Conservation (phyloP, 2,797 vertebrate species). For the Cynopterus sphinx region DNA sequence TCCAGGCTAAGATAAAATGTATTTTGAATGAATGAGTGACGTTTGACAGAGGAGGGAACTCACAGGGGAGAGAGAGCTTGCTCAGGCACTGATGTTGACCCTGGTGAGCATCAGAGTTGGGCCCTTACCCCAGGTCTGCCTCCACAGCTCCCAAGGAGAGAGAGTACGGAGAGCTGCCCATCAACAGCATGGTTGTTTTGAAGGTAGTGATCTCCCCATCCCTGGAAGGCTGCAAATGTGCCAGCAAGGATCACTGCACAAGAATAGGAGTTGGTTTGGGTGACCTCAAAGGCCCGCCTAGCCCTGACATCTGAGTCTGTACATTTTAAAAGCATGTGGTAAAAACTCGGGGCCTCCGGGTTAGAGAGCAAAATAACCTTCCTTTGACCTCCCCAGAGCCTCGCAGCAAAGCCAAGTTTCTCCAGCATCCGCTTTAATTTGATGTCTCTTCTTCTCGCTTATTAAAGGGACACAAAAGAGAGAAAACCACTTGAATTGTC, state of each 20-base stretch:
- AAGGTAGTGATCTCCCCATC: neutral
- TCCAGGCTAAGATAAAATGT: neutral
- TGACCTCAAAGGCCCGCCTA: slow-evolving; percentile 57
- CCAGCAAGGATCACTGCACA: neutral
- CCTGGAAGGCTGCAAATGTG: neutral
- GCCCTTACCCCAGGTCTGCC: neutral
- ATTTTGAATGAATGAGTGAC: neutral
- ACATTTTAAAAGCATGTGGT: slow-evolving; percentile 61
- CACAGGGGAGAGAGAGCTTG: neutral
- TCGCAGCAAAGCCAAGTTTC: slow-evolving; percentile 50
- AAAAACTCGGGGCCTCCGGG: slow-evolving; percentile 49
- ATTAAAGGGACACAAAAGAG: slow-evolving; percentile 79
- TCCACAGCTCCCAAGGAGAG: neutral
- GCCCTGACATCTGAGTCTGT: slow-evolving; percentile 51
- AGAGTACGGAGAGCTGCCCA: neutral
- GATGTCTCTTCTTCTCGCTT: slow-evolving; percentile 72
- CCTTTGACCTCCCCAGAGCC: slow-evolving; percentile 66
- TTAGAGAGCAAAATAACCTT: slow-evolving; percentile 59
- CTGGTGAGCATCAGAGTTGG: neutral
- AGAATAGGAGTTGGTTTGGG: neutral
- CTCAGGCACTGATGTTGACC: neutral
- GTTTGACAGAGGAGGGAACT: neutral
- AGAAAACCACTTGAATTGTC: slow-evolving; percentile 79
- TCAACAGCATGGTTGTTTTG: neutral
- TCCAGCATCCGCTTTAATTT: slow-evolving; percentile 74